Conservation (phyloP, 2,113 vertebrate genomes). For the Lepidothrix coronata region DNA sequence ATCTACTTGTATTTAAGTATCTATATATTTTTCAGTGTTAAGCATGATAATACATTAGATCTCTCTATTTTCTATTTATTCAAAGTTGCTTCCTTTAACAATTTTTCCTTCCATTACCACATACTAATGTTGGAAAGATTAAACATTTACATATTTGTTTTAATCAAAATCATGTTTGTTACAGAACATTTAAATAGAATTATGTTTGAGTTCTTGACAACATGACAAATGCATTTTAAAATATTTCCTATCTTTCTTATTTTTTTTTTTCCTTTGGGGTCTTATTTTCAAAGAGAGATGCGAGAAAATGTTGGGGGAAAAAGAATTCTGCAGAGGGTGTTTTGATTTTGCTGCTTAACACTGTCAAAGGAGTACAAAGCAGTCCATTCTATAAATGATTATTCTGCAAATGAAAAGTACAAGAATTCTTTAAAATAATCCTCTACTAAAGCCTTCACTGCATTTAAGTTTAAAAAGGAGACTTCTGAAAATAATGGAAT, state of each 20-base stretch:
- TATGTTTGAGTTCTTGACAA: not conserved
- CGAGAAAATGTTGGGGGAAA: not conserved
- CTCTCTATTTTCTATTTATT: not conserved
- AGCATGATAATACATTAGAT: not conserved
- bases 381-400: not conserved
- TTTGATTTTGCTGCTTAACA: not conserved
- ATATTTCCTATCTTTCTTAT: not conserved
- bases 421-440: conserved; percentile 4
- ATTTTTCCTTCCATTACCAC: not conserved
- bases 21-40: not conserved
- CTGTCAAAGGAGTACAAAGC: not conserved
- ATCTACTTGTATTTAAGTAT: not conserved
- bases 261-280: not conserved
- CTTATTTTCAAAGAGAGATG: not conserved
- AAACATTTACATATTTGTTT: not conserved
- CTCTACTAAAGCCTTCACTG: not conserved
- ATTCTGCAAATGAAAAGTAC: not conserved
- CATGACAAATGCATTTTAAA: not conserved
- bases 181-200: not conserved
- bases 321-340: not conserved
- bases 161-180: not conserved
- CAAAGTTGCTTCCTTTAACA: not conserved
- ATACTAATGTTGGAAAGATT: not conserved
- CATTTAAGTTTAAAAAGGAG: not conserved
- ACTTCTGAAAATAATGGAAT: not conserved